Conservation (phyloP, 2,888 invertebrate genomes). For the Julus scanicus region DNA sequence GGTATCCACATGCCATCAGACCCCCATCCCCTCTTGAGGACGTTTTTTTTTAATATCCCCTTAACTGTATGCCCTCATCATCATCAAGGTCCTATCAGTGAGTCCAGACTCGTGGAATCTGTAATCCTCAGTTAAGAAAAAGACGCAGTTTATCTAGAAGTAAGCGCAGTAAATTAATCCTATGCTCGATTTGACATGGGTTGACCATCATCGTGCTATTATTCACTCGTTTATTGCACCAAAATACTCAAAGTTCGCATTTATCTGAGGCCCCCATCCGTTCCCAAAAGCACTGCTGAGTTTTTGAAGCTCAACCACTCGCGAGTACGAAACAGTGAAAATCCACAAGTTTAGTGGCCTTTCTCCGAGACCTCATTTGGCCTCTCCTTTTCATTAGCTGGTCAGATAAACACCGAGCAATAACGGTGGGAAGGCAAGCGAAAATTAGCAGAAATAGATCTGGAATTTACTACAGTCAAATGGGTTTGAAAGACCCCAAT, state of each 20-base stretch:
- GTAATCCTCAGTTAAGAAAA: conserved; percentile 8
- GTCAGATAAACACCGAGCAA: conserved; percentile 8
- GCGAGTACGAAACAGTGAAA: background rate
- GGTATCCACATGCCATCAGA: too few species aligned
- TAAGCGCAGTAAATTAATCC: conserved; percentile 41
- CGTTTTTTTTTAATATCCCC: too few species aligned
- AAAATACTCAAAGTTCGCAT: background rate
- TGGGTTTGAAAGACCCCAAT: background rate
- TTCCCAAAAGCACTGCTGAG: background rate
- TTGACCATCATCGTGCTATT: conserved; percentile 23
- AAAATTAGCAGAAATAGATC: conserved; percentile 33
- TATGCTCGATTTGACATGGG: conserved; percentile 46
- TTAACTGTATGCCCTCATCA: background rate
- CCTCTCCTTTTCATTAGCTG: conserved; percentile 2
- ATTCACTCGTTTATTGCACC: conserved; percentile 21
- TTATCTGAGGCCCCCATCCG: background rate
- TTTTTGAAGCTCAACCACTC: background rate
- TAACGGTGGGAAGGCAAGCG: background rate
- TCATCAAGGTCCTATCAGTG: background rate
- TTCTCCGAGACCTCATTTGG: background rate
- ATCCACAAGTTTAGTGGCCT: background rate
- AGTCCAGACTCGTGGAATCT: background rate
- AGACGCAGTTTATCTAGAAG: background rate
- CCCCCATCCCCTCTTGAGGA: too few species aligned
- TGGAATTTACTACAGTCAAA: conserved; percentile 5